These are phyloP conservation scores for Xiphophorus maculatus DNA, from an alignment of 2,113 vertebrate species.

Conservation along the genomic window DNA sequence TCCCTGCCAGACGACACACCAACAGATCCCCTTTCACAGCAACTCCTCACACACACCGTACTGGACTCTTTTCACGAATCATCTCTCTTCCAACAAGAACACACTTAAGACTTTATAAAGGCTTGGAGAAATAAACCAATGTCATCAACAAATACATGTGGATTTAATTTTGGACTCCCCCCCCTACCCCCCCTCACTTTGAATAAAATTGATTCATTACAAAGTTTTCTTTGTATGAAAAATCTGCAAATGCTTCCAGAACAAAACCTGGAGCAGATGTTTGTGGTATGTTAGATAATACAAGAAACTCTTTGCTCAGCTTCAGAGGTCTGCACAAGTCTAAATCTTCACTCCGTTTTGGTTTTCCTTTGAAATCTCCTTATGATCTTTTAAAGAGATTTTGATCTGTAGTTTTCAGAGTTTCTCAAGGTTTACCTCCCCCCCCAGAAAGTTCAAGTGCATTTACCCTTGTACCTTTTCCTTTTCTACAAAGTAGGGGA, in stretches of 20 bases:
- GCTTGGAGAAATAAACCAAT: neutral
- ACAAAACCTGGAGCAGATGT: neutral
- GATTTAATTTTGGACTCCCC: neutral
- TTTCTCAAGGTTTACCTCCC: too few relatives aligned
- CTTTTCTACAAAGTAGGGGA: too few relatives aligned
- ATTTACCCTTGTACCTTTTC: too few relatives aligned
- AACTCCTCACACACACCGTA: constrained; percentile 25
- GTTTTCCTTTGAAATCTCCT: too few relatives aligned
- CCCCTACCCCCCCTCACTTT: neutral
- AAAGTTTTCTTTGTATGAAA: neutral
- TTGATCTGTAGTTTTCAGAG: too few relatives aligned
- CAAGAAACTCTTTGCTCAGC: neutral
- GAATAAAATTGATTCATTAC: neutral
- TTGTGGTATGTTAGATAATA: neutral
- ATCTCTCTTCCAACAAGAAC: constrained; percentile 10
- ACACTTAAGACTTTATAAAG: constrained; percentile 2
- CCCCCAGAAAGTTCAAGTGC: too few relatives aligned
- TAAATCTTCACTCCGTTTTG: neutral
- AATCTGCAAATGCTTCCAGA: neutral
- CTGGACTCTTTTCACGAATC: constrained; percentile 42
- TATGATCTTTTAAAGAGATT: too few relatives aligned
- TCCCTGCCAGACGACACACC: constrained; percentile 21
- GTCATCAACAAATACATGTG: neutral
- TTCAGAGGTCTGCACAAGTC: neutral
- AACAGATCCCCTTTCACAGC: constrained; percentile 57